phyloP scores from a whole-genome alignment of 2,797 vertebrate species.

The Cuniculus paca region DNA sequence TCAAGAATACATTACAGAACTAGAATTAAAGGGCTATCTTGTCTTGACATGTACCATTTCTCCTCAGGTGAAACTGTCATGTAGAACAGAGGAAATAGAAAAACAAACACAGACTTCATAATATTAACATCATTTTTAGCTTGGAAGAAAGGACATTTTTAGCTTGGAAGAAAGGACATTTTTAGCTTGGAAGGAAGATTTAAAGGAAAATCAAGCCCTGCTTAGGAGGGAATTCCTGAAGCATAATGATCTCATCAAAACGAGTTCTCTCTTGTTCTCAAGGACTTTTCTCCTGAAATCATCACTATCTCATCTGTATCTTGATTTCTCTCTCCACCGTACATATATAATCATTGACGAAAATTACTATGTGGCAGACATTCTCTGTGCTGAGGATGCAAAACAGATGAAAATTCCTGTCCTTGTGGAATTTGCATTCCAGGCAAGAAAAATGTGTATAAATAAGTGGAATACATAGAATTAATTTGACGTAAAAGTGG shows the following conservation, averaged over 20 bases:
- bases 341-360: slow-evolving; percentile 13
- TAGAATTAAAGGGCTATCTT: not conserved
- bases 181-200: too few species aligned
- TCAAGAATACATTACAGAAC: not conserved
- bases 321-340: not conserved
- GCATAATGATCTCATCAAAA: slow-evolving; percentile 4
- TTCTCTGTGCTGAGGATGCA: not conserved
- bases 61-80: slow-evolving; percentile 17
- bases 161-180: slow-evolving; percentile 2
- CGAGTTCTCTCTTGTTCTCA: not conserved
- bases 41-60: slow-evolving; percentile 6
- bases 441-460: slow-evolving; percentile 5
- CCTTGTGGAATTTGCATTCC: not conserved
- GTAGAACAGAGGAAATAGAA: not conserved
- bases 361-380: not conserved
- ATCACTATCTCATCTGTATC: not conserved
- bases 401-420: not conserved
- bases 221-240: slow-evolving; percentile 4
- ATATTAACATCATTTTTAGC: slow-evolving; percentile 6
- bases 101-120: not conserved
- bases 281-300: not conserved
- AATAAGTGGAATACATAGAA: not conserved
- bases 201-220: slow-evolving; percentile 25
- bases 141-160: slow-evolving; percentile 34
- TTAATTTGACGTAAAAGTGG: not conserved